Percentiles rank a stretch among this genome's conserved stretches.
Evolutionary conservation across 1,140 invertebrate species (phyloP).

Genomic region (Drosophila parabipectinata): DNA sequence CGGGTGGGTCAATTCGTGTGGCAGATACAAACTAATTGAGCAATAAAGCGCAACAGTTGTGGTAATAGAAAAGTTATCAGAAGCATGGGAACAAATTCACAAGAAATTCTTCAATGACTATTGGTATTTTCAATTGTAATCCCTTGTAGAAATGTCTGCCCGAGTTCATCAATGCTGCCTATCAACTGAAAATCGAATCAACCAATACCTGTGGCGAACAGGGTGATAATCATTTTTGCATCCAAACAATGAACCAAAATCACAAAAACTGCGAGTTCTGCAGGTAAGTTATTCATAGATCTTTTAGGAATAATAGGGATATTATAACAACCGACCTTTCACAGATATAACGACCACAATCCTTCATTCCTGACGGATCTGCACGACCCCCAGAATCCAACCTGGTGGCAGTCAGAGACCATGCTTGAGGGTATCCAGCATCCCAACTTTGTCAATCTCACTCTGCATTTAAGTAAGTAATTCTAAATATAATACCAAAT

Average conservation of each 20-base stretch:
- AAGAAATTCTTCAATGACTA: not conserved
- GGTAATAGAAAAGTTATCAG: conserved; percentile 12
- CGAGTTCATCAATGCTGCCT: conserved; percentile 98
- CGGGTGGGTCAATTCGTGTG: conserved; percentile 51
- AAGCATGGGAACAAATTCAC: conserved; percentile 9
- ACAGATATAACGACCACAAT: conserved; percentile 71
- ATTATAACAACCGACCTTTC: not conserved
- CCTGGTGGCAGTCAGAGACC: conserved; percentile 99
- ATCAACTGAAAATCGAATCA: conserved; percentile 92
- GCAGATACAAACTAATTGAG: conserved; percentile 66
- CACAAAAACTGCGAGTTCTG: conserved; percentile 85
- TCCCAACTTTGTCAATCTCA: conserved; percentile 96
- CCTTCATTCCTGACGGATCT: conserved; percentile 93
- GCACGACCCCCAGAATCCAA: conserved; percentile 93
- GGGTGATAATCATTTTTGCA: conserved; percentile 92
- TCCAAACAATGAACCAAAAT: conserved; percentile 90
- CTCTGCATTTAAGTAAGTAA: conserved; percentile 93
- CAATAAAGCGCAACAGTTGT: conserved; percentile 41
- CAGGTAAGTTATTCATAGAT: conserved; percentile 46
- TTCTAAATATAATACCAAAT: too few relatives aligned
- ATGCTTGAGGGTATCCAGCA: conserved; percentile 97
- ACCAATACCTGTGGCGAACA: conserved; percentile 97
- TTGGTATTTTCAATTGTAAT: not conserved
- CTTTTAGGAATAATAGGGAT: not conserved
- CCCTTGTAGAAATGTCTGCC: conserved; percentile 95